Base-by-base conservation (phyloP, 1,140 invertebrate genomes). In the Riptortus pedestris region DNA sequence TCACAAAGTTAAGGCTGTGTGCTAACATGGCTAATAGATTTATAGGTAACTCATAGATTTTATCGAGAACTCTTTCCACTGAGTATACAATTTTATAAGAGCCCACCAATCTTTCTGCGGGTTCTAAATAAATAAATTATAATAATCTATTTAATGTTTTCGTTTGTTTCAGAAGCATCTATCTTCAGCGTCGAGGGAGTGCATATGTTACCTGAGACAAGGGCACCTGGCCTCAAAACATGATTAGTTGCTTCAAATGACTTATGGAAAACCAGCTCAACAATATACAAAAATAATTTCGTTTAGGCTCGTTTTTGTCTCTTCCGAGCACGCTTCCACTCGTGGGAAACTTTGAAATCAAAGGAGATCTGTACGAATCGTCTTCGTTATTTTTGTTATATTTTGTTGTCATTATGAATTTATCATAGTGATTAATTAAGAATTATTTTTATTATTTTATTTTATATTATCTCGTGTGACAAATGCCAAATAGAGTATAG, bases 171-270 rank as follows among this genome's bases (percentile, higher is more conserved):
- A 96, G 92, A 91, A 78, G 82, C 88, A 71, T 93, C 91, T 70
- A 92, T 95, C 79, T 93, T 92, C 79, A 90, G 85, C 71, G 89
- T 95, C 73, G 88, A 93, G 77, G 91, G 90, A 69, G 81, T 92
- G 62, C 81, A 82, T 73, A 74, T 90, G 70, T 81, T 85, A 72
- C 81, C 84, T 38, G 89, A 91, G 76, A 77, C 72, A 70, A 72
- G 72, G 73, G 71, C 70, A 27, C 65, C 66, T 16, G 66, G 74
- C 72, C 71, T 76, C 71, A 78, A 77, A 73, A 75, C 77, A 74
- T 77, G 77, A 77, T n/a, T 14, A 14, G 20, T 24, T 14, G 14
- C 22, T 9, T 18, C 29, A 28, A 3, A 16, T 64, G 22, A 26
- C 16, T 24, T 22, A 26, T 20, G 51, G 27, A 60, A 60, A 43